Evolutionary conservation across 2,797 vertebrate species (phyloP).

Genomic region (Brachymystax lenok): DNA sequence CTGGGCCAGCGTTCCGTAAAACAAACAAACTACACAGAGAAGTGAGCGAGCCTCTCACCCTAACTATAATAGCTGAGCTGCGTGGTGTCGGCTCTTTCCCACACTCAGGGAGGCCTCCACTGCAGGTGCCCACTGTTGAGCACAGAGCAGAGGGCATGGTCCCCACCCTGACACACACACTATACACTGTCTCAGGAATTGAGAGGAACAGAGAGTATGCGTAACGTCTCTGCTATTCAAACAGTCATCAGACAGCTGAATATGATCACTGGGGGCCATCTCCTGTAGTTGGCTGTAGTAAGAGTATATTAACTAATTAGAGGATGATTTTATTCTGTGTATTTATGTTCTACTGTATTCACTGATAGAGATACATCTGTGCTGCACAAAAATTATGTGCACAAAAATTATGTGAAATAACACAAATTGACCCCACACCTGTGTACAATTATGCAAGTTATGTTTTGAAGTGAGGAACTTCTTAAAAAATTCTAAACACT

Average conservation of each 20-base stretch:
- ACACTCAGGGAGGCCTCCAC: constrained; percentile 65
- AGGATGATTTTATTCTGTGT: too few species aligned
- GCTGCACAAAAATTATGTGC: neutral
- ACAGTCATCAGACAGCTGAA: too few species aligned
- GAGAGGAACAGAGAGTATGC: neutral
- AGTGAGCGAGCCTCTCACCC: constrained; percentile 72
- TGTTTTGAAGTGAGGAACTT: neutral
- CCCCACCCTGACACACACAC: neutral
- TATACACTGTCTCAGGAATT: neutral
- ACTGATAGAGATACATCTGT: neutral
- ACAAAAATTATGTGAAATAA: neutral
- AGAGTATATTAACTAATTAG: too few species aligned
- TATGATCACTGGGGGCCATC: too few species aligned
- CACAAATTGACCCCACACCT: neutral
- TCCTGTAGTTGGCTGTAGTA: too few species aligned
- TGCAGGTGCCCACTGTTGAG: constrained; percentile 56
- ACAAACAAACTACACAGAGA: constrained; percentile 80
- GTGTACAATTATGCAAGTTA: neutral
- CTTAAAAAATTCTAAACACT: neutral
- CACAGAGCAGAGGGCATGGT: constrained; percentile 27
- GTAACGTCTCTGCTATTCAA: too few species aligned
- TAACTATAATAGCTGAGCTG: constrained; percentile 81
- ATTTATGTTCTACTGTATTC: neutral
- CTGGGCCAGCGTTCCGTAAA: constrained; percentile 75
- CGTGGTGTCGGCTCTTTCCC: constrained; percentile 73